Evolutionary conservation across 2,113 vertebrate species (phyloP).

Genomic region (Microtus ochrogaster): DNA sequence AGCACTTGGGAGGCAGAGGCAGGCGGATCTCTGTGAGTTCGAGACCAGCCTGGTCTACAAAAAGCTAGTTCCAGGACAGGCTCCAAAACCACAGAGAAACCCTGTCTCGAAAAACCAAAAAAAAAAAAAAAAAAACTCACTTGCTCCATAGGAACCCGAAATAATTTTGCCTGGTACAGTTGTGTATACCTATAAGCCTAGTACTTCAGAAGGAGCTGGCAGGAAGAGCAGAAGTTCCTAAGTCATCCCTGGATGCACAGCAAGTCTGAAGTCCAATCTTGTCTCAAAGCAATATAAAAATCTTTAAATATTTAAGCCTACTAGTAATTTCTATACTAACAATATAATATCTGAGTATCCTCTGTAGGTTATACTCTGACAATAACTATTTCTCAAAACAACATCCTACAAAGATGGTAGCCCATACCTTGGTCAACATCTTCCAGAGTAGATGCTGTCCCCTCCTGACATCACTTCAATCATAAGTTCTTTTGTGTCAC

Average conservation of each 20-base stretch:
- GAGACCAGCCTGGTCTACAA: no score
- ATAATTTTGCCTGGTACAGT: not conserved
- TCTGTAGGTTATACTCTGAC: not conserved
- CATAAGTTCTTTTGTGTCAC: not conserved
- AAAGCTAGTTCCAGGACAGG: no score
- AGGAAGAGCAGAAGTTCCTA: not conserved
- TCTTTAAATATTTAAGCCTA: not conserved
- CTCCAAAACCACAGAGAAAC: no score
- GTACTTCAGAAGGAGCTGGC: not conserved
- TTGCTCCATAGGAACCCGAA: conserved; percentile 43
- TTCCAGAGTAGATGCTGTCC: not conserved
- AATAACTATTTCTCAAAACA: not conserved
- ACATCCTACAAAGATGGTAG: not conserved
- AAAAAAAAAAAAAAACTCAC: no score
- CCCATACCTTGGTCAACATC: not conserved
- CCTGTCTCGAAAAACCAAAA: no score
- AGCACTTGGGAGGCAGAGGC: no score
- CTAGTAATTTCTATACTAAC: conserved; percentile 21
- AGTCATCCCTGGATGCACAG: not conserved
- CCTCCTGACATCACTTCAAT: not conserved
- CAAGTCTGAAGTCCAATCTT: not conserved
- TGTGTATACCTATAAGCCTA: not conserved
- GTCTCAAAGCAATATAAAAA: not conserved
- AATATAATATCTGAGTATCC: conserved; percentile 9
- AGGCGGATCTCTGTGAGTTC: no score